Conservation (phyloP, 2,797 vertebrate species). For the Podarcis lilfordi region DNA sequence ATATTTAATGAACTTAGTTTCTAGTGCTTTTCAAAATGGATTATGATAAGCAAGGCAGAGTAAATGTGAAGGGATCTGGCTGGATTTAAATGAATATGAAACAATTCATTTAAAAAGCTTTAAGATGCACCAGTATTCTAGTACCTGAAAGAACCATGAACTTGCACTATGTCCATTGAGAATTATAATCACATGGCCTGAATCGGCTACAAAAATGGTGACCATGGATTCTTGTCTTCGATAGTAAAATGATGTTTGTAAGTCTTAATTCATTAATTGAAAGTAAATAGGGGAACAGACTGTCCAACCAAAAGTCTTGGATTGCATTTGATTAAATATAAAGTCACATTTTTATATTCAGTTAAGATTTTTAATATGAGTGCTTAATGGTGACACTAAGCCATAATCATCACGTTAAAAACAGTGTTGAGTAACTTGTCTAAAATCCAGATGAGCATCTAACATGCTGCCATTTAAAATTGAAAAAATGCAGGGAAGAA, state of each 20-base stretch:
- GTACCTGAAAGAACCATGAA: conserved; percentile 52
- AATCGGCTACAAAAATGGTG: conserved; percentile 47
- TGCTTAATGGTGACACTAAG: conserved; percentile 51
- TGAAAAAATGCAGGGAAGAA: conserved; percentile 3
- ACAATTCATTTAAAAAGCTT: conserved; percentile 59
- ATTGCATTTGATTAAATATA: conserved; percentile 36
- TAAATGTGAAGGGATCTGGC: conserved; percentile 56
- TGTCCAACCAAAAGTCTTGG: conserved; percentile 38
- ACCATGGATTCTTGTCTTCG: background rate
- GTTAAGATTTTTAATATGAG: conserved; percentile 47
- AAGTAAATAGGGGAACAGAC: conserved; percentile 45
- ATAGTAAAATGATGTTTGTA: conserved; percentile 43
- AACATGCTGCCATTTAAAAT: conserved; percentile 45
- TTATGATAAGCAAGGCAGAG: conserved; percentile 68
- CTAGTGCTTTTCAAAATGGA: conserved; percentile 61
- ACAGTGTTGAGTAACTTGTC: conserved; percentile 3
- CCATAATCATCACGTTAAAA: conserved; percentile 6
- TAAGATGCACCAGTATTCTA: conserved; percentile 74
- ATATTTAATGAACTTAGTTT: conserved; percentile 40
- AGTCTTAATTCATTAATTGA: conserved; percentile 39
- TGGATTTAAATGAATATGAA: conserved; percentile 48
- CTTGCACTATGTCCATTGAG: conserved; percentile 14
- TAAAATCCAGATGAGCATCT: background rate
- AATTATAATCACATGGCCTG: conserved; percentile 47
- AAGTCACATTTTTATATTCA: conserved; percentile 41